A percentile compares a stretch with the other conserved stretches of the same genome.
Conservation (phyloP, 2,888 invertebrate genomes). For the Lutraria lutraria region DNA sequence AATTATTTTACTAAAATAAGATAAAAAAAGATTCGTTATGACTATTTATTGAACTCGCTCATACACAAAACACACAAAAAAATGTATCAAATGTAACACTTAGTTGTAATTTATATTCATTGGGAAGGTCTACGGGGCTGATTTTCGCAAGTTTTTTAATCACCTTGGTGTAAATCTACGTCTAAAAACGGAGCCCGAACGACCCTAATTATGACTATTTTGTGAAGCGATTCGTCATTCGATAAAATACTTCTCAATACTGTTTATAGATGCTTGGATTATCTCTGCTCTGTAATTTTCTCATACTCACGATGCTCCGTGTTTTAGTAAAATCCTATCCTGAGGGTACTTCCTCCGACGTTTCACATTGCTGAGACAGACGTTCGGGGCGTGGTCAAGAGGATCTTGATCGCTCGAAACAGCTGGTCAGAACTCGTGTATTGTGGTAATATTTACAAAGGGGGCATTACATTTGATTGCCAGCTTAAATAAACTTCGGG, state of each 20-base stretch:
- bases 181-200: not conserved
- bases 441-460: slow-evolving; percentile 48
- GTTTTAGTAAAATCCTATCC: not conserved
- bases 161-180: not conserved
- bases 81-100: not conserved
- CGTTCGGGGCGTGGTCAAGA: slow-evolving; percentile 44
- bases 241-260: slow-evolving; percentile 15
- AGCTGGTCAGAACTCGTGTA: slow-evolving; percentile 51
- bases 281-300: not conserved
- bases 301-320: not conserved
- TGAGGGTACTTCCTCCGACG: not conserved
- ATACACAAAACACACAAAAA: no score
- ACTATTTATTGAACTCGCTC: not conserved
- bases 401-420: slow-evolving; percentile 47
- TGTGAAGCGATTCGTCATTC: not conserved
- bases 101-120: slow-evolving; percentile 12
- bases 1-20: no score
- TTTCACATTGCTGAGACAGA: slow-evolving; percentile 33
- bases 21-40: no score
- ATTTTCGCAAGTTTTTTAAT: not conserved
- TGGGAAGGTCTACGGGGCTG: not conserved
- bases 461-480: slow-evolving; percentile 35
- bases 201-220: not conserved
- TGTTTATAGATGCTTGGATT: slow-evolving; percentile 6
- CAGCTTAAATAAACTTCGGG: slow-evolving; percentile 62